Evolutionary conservation across 2,113 vertebrate genomes (phyloP).

Genomic region (Cyprinodon variegatus): DNA sequence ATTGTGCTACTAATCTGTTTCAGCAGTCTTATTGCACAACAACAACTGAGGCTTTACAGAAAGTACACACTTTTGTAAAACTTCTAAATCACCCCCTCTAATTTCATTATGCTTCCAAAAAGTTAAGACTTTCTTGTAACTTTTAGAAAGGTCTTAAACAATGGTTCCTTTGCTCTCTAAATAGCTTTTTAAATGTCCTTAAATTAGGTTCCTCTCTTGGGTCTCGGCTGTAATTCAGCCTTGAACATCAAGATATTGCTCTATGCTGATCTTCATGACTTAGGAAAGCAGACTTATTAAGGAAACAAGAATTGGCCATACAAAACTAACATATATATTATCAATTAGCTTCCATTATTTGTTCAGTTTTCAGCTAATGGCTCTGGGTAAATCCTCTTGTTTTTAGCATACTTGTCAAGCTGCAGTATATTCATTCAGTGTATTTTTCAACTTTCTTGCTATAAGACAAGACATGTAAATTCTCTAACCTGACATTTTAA

Average conservation of each 20-base stretch:
- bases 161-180: too few relatives aligned
- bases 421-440: too few relatives aligned
- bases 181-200: not conserved
- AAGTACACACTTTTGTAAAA: not conserved
- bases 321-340: not conserved
- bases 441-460: not conserved
- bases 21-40: not conserved
- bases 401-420: too few relatives aligned
- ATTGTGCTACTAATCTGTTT: not conserved
- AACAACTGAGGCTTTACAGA: not conserved
- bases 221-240: too few relatives aligned
- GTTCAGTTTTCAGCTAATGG: too few relatives aligned
- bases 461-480: not conserved
- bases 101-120: not conserved
- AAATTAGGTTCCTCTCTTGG: not conserved
- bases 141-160: not conserved
- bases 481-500: too few relatives aligned
- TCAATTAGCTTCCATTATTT: not conserved
- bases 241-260: not conserved
- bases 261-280: not conserved
- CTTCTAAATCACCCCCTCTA: not conserved
- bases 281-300: not conserved
- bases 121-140: not conserved
- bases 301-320: not conserved
- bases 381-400: too few relatives aligned